phyloP scores from a whole-genome alignment of 2,797 vertebrate genomes.

The Cossypha niveicapilla region DNA sequence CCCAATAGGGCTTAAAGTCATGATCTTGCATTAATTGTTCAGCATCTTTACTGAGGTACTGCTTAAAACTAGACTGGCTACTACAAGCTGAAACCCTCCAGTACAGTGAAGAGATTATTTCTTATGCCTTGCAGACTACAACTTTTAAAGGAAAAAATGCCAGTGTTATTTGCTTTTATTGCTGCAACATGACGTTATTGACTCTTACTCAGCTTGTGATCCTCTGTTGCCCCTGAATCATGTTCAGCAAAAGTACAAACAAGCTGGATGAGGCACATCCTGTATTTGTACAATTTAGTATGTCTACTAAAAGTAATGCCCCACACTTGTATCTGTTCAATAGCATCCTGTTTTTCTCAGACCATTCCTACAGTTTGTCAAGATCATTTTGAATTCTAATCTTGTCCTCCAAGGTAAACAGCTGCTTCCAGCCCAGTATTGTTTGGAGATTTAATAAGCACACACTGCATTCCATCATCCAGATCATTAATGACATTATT shows the following conservation, averaged over 20 bases:
- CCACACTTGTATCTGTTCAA: background rate
- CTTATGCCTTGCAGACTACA: background rate
- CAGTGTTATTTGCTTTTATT: slow-evolving; percentile 13
- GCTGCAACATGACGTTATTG: background rate
- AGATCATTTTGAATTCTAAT: slow-evolving; percentile 28
- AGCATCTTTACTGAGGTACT: background rate
- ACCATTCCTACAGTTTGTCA: background rate
- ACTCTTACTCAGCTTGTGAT: slow-evolving; percentile 18
- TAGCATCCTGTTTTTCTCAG: slow-evolving; percentile 17
- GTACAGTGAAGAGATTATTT: background rate
- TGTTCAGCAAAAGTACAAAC: slow-evolving; percentile 2
- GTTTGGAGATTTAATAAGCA: slow-evolving; percentile 42
- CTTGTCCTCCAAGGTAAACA: background rate
- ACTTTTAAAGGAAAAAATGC: slow-evolving; percentile 3
- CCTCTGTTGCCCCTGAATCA: slow-evolving; percentile 18
- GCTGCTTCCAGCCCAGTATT: background rate
- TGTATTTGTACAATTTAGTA: background rate
- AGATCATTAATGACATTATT: slow-evolving; percentile 17
- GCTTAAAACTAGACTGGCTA: background rate
- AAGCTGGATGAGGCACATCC: background rate
- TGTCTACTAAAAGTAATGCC: background rate
- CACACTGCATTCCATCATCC: background rate
- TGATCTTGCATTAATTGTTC: background rate
- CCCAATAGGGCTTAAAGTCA: background rate
- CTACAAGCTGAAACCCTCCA: background rate